A percentile compares a stretch with the other conserved stretches of the same genome.
Evolutionary conservation across 2,888 invertebrate genomes (phyloP).

Genomic region (Protodeltote pygarga): DNA sequence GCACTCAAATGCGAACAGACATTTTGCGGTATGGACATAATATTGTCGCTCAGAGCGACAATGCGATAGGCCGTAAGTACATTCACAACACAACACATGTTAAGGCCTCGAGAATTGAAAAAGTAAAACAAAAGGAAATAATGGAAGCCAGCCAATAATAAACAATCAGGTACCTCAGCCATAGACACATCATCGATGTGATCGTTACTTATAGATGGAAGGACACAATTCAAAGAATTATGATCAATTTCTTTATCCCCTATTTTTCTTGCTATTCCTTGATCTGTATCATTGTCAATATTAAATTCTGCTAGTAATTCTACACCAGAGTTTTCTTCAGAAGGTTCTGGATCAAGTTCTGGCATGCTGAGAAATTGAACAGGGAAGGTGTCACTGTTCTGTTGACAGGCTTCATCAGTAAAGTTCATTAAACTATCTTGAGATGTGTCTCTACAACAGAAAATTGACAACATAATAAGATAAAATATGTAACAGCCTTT

Average conservation of each 20-base stretch:
- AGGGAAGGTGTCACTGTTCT: slow-evolving; percentile 66
- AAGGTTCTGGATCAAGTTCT: slow-evolving; percentile 68
- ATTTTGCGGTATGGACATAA: too few relatives aligned
- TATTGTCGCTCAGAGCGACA: too few relatives aligned
- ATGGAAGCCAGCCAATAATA: too few relatives aligned
- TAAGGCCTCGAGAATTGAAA: too few relatives aligned
- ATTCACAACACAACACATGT: too few relatives aligned
- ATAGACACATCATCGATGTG: slow-evolving; percentile 75
- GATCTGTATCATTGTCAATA: slow-evolving; percentile 69
- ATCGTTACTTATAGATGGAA: slow-evolving; percentile 77
- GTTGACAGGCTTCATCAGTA: slow-evolving; percentile 65
- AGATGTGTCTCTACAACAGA: slow-evolving; percentile 59
- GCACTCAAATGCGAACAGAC: too few relatives aligned
- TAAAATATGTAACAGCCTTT: too few relatives aligned
- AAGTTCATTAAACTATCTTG: slow-evolving; percentile 67
- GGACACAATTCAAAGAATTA: slow-evolving; percentile 77
- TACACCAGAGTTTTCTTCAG: slow-evolving; percentile 59
- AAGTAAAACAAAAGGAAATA: too few relatives aligned
- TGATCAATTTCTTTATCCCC: slow-evolving; percentile 57
- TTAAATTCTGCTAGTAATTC: slow-evolving; percentile 77
- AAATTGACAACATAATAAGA: too few relatives aligned
- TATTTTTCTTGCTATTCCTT: slow-evolving; percentile 62
- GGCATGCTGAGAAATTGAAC: slow-evolving; percentile 77
- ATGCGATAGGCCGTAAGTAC: too few relatives aligned
- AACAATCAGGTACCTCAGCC: slow-evolving; percentile 76